Evolutionary conservation across 2,797 vertebrate species (phyloP).

Genomic region (Lophius americanus): DNA sequence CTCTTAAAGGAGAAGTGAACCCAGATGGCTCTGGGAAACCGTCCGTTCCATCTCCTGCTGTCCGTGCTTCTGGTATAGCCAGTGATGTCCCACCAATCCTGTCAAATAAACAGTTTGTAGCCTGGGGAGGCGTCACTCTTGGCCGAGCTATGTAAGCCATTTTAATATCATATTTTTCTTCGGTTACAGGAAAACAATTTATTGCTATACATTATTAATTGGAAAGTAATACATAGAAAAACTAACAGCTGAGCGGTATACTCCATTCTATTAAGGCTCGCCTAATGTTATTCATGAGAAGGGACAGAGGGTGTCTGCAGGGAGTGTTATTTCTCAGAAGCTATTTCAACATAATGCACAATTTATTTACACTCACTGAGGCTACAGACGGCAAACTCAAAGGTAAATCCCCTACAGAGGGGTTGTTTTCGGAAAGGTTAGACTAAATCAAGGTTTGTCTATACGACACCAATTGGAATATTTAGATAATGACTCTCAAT

Average conservation of each 20-base stretch:
- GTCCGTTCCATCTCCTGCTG: slow-evolving; percentile 41
- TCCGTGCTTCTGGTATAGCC: slow-evolving; percentile 44
- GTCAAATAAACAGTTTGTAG: slow-evolving; percentile 94
- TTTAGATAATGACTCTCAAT: slow-evolving; percentile 1
- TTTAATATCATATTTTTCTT: slow-evolving; percentile 42
- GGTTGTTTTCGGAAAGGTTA: slow-evolving; percentile 16
- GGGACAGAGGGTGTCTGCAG: slow-evolving; percentile 53
- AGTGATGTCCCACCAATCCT: slow-evolving; percentile 88
- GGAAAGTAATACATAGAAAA: slow-evolving; percentile 53
- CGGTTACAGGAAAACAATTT: slow-evolving; percentile 17
- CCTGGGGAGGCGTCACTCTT: slow-evolving; percentile 93
- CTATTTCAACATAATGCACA: slow-evolving; percentile 63
- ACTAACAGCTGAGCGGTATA: slow-evolving; percentile 29
- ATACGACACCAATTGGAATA: background rate
- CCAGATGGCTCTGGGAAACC: slow-evolving; percentile 60
- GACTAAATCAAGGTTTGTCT: slow-evolving; percentile 3
- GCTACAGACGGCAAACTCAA: slow-evolving; percentile 21
- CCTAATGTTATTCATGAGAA: slow-evolving; percentile 74
- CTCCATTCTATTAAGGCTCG: slow-evolving; percentile 56
- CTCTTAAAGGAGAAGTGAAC: slow-evolving; percentile 83
- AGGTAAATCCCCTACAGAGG: background rate
- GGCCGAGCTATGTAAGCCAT: slow-evolving; percentile 90
- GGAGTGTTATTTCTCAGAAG: slow-evolving; percentile 60
- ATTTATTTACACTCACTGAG: slow-evolving; percentile 56
- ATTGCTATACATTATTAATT: slow-evolving; percentile 61